phyloP scores from a whole-genome alignment of 2,888 invertebrate species.

The Drosophila nigricruria region DNA sequence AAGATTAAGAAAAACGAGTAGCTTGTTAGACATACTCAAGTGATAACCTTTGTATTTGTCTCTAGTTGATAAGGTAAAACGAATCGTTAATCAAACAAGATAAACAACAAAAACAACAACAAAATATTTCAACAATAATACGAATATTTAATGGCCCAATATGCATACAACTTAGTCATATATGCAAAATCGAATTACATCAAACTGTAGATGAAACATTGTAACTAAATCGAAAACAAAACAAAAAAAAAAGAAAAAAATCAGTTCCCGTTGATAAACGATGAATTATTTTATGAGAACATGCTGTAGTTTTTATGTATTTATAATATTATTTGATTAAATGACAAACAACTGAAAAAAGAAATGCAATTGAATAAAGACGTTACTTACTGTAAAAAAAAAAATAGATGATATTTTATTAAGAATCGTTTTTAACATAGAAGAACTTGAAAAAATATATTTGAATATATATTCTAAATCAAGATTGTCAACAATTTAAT shows the following conservation, averaged over 20 bases:
- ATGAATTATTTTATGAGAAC: constrained; percentile 26
- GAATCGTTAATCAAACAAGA: constrained; percentile 69
- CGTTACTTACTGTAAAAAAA: constrained; percentile 65
- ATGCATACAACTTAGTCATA: constrained; percentile 48
- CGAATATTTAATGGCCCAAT: constrained; percentile 64
- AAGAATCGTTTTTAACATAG: too few species aligned
- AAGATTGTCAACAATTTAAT: neutral
- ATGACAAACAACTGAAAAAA: constrained; percentile 33
- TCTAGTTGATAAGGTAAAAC: constrained; percentile 71
- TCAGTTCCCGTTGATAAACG: constrained; percentile 32
- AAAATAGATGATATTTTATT: neutral
- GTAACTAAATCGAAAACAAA: constrained; percentile 17
- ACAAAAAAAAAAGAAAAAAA: neutral
- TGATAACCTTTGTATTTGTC: constrained; percentile 80
- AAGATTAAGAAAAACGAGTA: constrained; percentile 50
- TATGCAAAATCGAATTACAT: constrained; percentile 25
- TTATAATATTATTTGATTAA: constrained; percentile 50
- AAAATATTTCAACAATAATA: constrained; percentile 60
- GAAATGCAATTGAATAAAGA: constrained; percentile 59
- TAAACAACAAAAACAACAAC: constrained; percentile 18
- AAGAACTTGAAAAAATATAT: neutral
- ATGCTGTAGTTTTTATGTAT: constrained; percentile 52
- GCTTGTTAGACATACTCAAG: constrained; percentile 79
- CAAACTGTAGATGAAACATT: constrained; percentile 38
- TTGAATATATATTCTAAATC: too few species aligned